Base-by-base conservation (phyloP, 2,797 vertebrate species). In the Tapirus indicus region DNA sequence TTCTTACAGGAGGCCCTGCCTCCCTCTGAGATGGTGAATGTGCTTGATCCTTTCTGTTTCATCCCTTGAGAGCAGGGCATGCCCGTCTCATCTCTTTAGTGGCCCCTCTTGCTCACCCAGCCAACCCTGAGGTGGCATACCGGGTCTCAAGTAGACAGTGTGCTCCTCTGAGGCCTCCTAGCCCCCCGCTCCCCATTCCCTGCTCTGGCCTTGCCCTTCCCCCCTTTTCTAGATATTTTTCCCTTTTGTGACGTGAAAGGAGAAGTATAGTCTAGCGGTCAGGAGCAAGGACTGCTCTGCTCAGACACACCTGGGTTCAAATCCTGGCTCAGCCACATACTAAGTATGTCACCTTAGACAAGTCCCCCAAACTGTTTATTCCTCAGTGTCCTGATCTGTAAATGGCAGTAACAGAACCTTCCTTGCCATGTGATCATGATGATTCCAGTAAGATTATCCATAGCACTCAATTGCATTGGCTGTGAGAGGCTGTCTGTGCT, bases 381-480 rank as follows among this genome's bases (percentile, higher is more conserved):
- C 56, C 66, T 91, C 78, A 11, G 12, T 84, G 87, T 60, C 38
- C 60, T 62, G 72, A 27, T 78, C 41, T 88, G 5, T 54, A 58
- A 58, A 32, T 52, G n/a, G 9, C 14, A n/a, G 1, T 32, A 7
- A 32, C 41, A 47, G 94, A 77, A 60, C 47, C 60, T 79, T n/a
- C 66, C 32, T 64, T 35, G 11, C 10, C 16, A 17, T 13, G 32
- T 54, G 16, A 41, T 79, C n/a, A 2, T 52, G 38, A 47, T 27
- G 29, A 93, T 66, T 78, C 21, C 1, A 23, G 7, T 77, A 0
- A 66, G 7, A n/a, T 1, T 0, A 7, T 29, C 68, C 13, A 0
- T 4, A 16, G n/a, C 3, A 1, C 56, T 88, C 14, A 6, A 0
- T 20, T 13, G 0, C 29, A 13, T 3, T 7, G n/a, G 32, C 75